Conservation (phyloP, 2,797 vertebrate genomes). For the Microctenopoma stevenorrisi region DNA sequence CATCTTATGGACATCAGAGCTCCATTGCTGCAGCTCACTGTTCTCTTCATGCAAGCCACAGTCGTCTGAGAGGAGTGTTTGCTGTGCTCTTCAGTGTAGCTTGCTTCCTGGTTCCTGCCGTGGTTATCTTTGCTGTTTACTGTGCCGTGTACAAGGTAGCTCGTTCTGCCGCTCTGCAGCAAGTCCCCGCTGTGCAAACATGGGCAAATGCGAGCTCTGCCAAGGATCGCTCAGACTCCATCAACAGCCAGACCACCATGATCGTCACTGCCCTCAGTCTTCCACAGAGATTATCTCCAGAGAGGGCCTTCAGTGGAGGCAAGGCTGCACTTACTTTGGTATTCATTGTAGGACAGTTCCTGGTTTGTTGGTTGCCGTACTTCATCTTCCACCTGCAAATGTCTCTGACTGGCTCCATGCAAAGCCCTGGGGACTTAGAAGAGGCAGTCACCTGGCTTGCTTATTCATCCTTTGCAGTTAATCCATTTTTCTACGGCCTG, state of each 20-base stretch:
- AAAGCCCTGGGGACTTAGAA: slow-evolving; percentile 82
- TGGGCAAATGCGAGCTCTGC: slow-evolving; percentile 75
- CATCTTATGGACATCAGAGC: slow-evolving; percentile 85
- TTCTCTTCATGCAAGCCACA: slow-evolving; percentile 91
- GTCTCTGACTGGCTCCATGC: slow-evolving; percentile 76
- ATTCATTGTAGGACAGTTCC: slow-evolving; percentile 93
- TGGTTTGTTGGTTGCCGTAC: slow-evolving; percentile 95
- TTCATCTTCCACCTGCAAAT: slow-evolving; percentile 91
- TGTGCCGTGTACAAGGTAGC: slow-evolving; percentile 92
- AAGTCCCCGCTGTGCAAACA: slow-evolving; percentile 70
- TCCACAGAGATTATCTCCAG: slow-evolving; percentile 83
- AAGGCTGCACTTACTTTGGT: slow-evolving; percentile 92
- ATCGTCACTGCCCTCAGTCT: slow-evolving; percentile 80
- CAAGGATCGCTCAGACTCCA: slow-evolving; percentile 87
- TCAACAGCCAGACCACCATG: slow-evolving; percentile 91
- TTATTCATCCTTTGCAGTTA: slow-evolving; percentile 92
- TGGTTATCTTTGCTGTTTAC: slow-evolving; percentile 91
- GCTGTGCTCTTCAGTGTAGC: slow-evolving; percentile 89
- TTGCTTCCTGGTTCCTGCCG: slow-evolving; percentile 89
- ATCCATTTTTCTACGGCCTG: slow-evolving; percentile 94
- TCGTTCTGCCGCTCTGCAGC: slow-evolving; percentile 88
- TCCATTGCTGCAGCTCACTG: slow-evolving; percentile 90
- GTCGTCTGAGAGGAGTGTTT: slow-evolving; percentile 86
- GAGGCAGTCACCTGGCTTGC: slow-evolving; percentile 92
- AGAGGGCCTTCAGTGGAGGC: slow-evolving; percentile 86